Percentiles rank a stretch among this genome's conserved stretches.
Evolutionary conservation across 30 jellyfish, hydroid and myxozoan genomes (phyloP).

Genomic region (Nemopilema nomurai): DNA sequence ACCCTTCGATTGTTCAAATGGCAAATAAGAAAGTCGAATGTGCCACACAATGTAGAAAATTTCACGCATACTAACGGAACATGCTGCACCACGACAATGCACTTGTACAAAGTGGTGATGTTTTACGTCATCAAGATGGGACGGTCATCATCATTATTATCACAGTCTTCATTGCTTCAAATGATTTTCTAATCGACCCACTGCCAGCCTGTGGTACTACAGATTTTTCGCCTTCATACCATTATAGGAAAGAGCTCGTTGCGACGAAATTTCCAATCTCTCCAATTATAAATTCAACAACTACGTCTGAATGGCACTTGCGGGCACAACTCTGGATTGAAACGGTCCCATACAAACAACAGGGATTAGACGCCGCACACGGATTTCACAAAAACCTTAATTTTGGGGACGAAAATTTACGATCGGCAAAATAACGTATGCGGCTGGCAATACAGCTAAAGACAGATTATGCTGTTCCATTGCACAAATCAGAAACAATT

Average conservation of each 20-base stretch:
- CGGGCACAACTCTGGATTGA: neutral
- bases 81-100: no score
- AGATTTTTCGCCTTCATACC: no score
- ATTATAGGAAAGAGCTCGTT: no score
- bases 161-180: no score
- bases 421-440: neutral
- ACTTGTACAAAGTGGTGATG: no score
- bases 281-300: neutral
- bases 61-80: no score
- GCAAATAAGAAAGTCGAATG: no score
- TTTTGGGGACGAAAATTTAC: neutral
- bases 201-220: no score
- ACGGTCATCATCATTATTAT: neutral
- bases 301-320: neutral
- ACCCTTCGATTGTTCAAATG: no score
- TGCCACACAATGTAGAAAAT: no score
- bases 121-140: neutral
- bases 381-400: neutral
- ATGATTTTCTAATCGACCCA: no score
- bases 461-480: neutral
- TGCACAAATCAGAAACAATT: neutral
- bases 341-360: neutral
- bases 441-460: neutral
- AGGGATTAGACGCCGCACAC: neutral
- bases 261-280: neutral